Evolutionary conservation across 2,888 invertebrate species (phyloP), one percentile per base, ranked within the genome.

Genomic region (Hemicrepidius hirtus): DNA sequence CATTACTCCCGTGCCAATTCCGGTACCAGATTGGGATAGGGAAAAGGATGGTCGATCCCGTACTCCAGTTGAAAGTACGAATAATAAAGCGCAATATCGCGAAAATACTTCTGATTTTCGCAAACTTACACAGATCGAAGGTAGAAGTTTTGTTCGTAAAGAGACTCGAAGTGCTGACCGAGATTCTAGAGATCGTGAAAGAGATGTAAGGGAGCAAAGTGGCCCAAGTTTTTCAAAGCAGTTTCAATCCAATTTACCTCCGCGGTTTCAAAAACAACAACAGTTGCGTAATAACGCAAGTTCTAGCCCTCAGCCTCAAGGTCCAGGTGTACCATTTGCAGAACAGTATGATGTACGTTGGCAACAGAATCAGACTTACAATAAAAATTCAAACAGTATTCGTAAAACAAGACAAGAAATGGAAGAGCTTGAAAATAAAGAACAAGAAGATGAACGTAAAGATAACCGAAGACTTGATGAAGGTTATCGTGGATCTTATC

Each of bases 211-310:
- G 65, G 90, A 90, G 78, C 86, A 88, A 63, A 91, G 90, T 78
- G 87, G 86, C 40, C 88, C 90, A 0, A 89, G 89, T 28, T 94
- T 93, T 84, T 92, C 93, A 6, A 77, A 93, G 80, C 91, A 92
- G 77, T 95, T 94, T 86, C 94, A 95, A 85, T 92, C 90, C 62
- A 93, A 95, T 86, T 89, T 97, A 82, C 96, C 97, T 65, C 97
- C 97, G 13, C 90, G 97, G 71, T 95, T 96, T 86, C 91, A 93
- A 80, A 94, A 93, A 80, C 94, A 95, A 81, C 94, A 94, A 80
- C 90, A 91, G 76, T 91, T 87, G 74, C 84, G 85, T 68, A 78
- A 89, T 87, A 87, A 73, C 77, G 86, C n/a, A 50, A 80, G 74
- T 62, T 72, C 80, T 40, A 81, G 81, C 37, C 76, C 81, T 40